Conservation (phyloP, 2,797 vertebrate genomes). For the Platalea minor region DNA sequence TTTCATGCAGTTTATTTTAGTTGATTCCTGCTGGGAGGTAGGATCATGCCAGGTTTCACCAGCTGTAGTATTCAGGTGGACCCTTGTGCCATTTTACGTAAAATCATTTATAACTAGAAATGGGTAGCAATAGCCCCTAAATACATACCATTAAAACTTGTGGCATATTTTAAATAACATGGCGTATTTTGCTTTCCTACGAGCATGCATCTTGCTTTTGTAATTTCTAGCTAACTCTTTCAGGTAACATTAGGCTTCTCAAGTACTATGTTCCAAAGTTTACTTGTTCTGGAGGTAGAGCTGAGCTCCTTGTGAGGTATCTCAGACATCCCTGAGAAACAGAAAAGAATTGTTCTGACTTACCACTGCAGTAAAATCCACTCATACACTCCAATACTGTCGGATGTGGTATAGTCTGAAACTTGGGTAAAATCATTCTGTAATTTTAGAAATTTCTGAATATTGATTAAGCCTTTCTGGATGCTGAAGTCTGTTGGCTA, state of each 20-base stretch:
- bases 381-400: neutral
- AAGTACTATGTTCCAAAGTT: neutral
- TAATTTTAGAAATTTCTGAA: neutral
- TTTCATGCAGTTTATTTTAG: conserved; percentile 36
- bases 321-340: neutral
- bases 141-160: neutral
- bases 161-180: neutral
- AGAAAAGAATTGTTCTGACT: neutral
- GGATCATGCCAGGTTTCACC: neutral
- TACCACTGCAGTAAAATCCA: neutral
- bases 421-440: neutral
- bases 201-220: neutral
- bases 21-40: neutral
- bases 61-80: neutral
- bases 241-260: neutral
- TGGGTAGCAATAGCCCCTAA: neutral
- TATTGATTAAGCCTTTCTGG: neutral
- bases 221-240: neutral
- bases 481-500: neutral
- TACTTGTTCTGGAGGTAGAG: neutral
- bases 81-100: neutral
- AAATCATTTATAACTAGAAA: neutral
- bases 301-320: neutral
- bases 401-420: neutral
- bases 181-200: neutral